phyloP scores from a whole-genome alignment of 2,888 invertebrate genomes.

The Philhelius pedissequus region DNA sequence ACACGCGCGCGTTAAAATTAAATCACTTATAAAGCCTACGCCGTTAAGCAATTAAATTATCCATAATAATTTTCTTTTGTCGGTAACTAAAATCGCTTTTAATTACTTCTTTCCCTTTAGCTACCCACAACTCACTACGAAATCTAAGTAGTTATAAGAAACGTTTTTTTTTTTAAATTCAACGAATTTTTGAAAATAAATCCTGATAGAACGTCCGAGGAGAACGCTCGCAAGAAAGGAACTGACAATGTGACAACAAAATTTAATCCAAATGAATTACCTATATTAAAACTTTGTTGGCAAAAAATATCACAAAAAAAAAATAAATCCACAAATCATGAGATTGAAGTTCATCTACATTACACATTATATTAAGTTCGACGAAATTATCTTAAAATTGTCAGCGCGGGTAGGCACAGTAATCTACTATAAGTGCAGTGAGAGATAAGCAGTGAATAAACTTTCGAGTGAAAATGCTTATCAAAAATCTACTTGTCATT shows the following conservation, averaged over 20 bases:
- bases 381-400: conserved; percentile 22
- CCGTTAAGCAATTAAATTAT: not conserved
- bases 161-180: not conserved
- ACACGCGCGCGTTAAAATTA: not conserved
- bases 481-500: conserved; percentile 24
- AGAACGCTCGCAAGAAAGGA: conserved; percentile 57
- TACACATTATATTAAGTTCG: not conserved
- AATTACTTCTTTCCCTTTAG: conserved; percentile 9
- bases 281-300: conserved; percentile 34
- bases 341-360: conserved; percentile 51
- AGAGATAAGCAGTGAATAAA: conserved; percentile 36
- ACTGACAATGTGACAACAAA: conserved; percentile 53
- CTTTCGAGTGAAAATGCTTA: conserved; percentile 47
- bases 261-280: conserved; percentile 36
- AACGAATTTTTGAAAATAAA: not conserved
- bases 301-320: not conserved
- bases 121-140: not conserved
- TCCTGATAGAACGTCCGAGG: conserved; percentile 42
- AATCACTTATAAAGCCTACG: not conserved
- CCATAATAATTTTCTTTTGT: not conserved
- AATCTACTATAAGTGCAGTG: conserved; percentile 40
- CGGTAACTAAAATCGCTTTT: not conserved
- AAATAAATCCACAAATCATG: conserved; percentile 30
- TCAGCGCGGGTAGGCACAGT: not conserved
- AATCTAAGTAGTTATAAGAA: conserved; percentile 4